Base-by-base conservation (phyloP, 2,113 vertebrate genomes). In the Paralichthys olivaceus region DNA sequence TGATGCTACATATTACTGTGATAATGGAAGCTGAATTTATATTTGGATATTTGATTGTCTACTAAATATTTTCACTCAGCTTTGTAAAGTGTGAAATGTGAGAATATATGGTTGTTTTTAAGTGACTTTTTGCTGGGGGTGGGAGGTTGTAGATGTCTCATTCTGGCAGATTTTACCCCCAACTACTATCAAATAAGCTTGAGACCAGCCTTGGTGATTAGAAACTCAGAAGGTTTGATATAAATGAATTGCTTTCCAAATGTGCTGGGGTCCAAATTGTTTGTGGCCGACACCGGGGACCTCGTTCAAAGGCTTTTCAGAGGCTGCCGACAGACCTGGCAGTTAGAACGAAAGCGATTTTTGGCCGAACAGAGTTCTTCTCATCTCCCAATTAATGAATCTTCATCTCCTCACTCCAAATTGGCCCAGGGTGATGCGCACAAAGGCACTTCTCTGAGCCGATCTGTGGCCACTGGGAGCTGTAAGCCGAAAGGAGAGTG, bases 71-170 rank as follows among this genome's bases (percentile, higher is more conserved):
- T 95, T 94, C 90, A 92, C 90, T 95, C 93, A 83, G 92, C 94
- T 96, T 95, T 97, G 93, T 97, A 95, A 93, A 87, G 92, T 96
- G 96, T 96, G 94, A 92, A 87, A 93, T 96, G 96, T 96, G 94
- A 86, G 82, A 93, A 94, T 94, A 95, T 94, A 95, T 95, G 94
- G 92, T 95, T 88, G 88, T 92, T 93, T 95, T 25, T 93, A 94
- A 92, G 95, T 95, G 72, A 49, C 78, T 92, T 82, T 79, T 70
- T 51, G n/a, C 51, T 20, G 13, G 55, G 56, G 64, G 26, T 32
- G 53, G 60, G 29, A 32, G 34, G 25, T 49, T 47, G 19, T 55
- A 12, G 17, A 3, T 23, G 19, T 74, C 22, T 56, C 22, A 22
- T 61, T 70, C 15, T 26, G 22, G 7, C 55, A n/a, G 58, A 72